Evolutionary conservation across 92 coral and sea anemone species (phyloP).

Genomic region (Parazoanthus darwini): DNA sequence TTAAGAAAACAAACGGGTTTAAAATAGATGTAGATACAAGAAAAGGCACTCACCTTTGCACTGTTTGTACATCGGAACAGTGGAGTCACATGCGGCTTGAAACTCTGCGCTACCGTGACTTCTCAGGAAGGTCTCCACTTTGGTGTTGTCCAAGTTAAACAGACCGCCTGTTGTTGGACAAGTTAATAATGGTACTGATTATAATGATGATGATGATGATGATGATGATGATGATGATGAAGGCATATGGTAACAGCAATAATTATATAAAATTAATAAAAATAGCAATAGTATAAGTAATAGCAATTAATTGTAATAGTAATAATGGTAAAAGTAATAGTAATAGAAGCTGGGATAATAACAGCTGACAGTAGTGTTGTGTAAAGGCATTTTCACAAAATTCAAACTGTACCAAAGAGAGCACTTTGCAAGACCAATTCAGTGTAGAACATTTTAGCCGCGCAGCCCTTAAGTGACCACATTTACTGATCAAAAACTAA

Average conservation of each 20-base stretch:
- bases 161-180: constrained; percentile 61
- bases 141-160: constrained; percentile 78
- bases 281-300: background rate
- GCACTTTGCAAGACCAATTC: too few relatives aligned
- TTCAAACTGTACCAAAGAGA: too few relatives aligned
- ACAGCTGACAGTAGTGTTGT: too few relatives aligned
- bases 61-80: constrained; percentile 91
- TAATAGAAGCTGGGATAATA: too few relatives aligned
- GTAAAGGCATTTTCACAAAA: too few relatives aligned
- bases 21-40: background rate
- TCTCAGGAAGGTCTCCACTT: constrained; percentile 79
- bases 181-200: background rate
- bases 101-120: constrained; percentile 95
- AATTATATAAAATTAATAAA: too few relatives aligned
- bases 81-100: constrained; percentile 80
- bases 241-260: background rate
- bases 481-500: too few relatives aligned
- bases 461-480: too few relatives aligned
- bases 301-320: background rate
- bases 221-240: background rate
- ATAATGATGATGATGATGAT: background rate
- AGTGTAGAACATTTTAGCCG: too few relatives aligned
- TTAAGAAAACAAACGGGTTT: too few relatives aligned
- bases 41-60: constrained; percentile 58
- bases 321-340: too few relatives aligned